phyloP scores from a whole-genome alignment of 2,888 invertebrate species.

The Dicranocentrus wangi region DNA sequence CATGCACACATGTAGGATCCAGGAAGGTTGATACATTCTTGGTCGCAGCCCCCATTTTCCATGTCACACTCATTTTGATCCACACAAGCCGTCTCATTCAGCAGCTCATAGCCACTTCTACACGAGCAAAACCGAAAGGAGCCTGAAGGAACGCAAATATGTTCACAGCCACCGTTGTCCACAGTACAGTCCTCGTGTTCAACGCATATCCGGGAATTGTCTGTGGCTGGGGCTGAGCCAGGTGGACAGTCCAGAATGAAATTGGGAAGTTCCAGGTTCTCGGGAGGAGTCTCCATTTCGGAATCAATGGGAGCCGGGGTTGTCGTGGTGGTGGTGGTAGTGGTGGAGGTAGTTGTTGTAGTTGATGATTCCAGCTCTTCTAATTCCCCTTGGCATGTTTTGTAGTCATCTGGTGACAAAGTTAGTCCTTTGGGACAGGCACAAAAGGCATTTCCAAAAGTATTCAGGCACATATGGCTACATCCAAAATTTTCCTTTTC shows the following conservation, averaged over 20 bases:
- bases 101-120: conserved; percentile 75
- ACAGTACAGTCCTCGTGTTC: conserved; percentile 75
- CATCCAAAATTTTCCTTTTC: conserved; percentile 75
- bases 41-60: conserved; percentile 78
- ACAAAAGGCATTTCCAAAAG: conserved; percentile 77
- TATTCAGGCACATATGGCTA: conserved; percentile 77
- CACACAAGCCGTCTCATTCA: conserved; percentile 75
- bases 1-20: conserved; percentile 79
- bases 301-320: not conserved
- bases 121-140: conserved; percentile 77
- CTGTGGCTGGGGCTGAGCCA: conserved; percentile 75
- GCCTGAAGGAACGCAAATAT: conserved; percentile 78
- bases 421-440: conserved; percentile 77
- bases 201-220: conserved; percentile 73
- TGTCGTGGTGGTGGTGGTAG: conserved; percentile 18
- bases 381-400: conserved; percentile 73
- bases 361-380: conserved; percentile 44
- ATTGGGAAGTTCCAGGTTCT: conserved; percentile 64
- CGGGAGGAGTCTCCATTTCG: conserved; percentile 56
- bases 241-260: conserved; percentile 74
- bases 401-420: conserved; percentile 74
- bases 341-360: conserved; percentile 27
- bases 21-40: conserved; percentile 77
- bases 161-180: conserved; percentile 78
- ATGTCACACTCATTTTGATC: conserved; percentile 82